phyloP scores from a whole-genome alignment of 1,140 invertebrate species.

The Cherax quadricarinatus region DNA sequence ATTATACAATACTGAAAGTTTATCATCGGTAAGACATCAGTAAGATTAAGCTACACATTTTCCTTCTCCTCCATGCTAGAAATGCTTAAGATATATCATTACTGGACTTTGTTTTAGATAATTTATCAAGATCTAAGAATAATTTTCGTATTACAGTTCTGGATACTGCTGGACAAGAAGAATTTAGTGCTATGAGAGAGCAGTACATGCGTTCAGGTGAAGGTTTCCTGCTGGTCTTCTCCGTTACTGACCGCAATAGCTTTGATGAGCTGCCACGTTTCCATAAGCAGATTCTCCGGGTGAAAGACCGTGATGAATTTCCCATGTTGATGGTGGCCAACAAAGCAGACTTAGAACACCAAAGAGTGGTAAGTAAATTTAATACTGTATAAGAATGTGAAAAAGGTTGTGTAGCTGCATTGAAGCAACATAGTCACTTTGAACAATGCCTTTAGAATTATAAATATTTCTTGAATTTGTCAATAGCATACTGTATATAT shows the following conservation, averaged over 20 bases:
- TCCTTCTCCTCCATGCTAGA: too few relatives aligned
- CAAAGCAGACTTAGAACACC: conserved; percentile 94
- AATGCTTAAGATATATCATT: too few relatives aligned
- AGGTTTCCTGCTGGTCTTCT: conserved; percentile 96
- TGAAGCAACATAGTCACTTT: too few relatives aligned
- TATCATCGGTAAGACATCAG: too few relatives aligned
- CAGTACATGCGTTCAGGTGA: conserved; percentile 87
- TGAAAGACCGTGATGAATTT: conserved; percentile 96
- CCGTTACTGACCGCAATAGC: conserved; percentile 93
- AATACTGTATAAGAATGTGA: neutral
- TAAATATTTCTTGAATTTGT: neutral
- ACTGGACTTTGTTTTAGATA: neutral
- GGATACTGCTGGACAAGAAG: conserved; percentile 98
- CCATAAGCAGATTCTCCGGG: conserved; percentile 94
- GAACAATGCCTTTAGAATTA: neutral
- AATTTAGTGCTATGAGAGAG: conserved; percentile 98
- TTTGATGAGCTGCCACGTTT: conserved; percentile 86
- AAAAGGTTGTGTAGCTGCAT: too few relatives aligned
- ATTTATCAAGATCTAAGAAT: neutral
- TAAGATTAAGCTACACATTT: too few relatives aligned
- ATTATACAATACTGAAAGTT: too few relatives aligned
- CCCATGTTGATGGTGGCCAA: conserved; percentile 98
- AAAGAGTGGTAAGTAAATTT: conserved; percentile 85
- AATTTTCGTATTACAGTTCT: conserved; percentile 82
- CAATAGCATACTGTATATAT: too few relatives aligned